These are phyloP conservation scores for Octodonta nipae DNA, from an alignment of 2,888 invertebrate genomes.

Conservation along the genomic window DNA sequence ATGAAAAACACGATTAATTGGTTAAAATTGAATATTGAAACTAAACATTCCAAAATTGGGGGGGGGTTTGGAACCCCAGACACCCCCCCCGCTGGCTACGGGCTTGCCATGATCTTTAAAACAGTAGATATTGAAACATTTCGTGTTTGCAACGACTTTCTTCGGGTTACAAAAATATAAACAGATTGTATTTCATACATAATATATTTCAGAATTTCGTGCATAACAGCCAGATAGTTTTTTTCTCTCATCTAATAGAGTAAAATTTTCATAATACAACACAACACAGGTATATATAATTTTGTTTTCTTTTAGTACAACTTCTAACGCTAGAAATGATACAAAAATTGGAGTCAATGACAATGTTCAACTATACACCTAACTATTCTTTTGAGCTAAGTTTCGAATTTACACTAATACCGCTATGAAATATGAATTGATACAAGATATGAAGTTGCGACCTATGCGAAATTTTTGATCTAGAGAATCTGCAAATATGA, in stretches of 20 bases:
- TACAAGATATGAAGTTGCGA: neutral
- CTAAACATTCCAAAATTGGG: too few species aligned
- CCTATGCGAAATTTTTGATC: too few species aligned
- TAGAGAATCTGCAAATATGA: too few species aligned
- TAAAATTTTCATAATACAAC: constrained; percentile 1
- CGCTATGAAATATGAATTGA: neutral
- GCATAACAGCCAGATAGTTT: constrained; percentile 1
- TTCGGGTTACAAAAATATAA: neutral
- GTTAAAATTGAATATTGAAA: too few species aligned
- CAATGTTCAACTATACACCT: neutral
- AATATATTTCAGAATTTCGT: constrained; percentile 1
- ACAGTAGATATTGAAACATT: neutral
- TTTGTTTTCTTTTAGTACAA: too few species aligned
- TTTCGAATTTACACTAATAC: neutral
- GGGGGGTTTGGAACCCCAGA: too few species aligned
- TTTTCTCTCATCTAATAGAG: neutral
- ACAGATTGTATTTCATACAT: neutral
- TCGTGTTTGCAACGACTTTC: too few species aligned
- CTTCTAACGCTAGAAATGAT: neutral
- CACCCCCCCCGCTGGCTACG: too few species aligned
- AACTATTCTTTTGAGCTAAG: neutral
- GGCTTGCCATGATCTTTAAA: too few species aligned
- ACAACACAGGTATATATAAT: neutral
- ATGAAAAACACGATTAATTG: too few species aligned
- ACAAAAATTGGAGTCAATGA: neutral